These are phyloP conservation scores for Pristis pectinata DNA, from an alignment of 2,797 vertebrate genomes.

Conservation along the genomic window DNA sequence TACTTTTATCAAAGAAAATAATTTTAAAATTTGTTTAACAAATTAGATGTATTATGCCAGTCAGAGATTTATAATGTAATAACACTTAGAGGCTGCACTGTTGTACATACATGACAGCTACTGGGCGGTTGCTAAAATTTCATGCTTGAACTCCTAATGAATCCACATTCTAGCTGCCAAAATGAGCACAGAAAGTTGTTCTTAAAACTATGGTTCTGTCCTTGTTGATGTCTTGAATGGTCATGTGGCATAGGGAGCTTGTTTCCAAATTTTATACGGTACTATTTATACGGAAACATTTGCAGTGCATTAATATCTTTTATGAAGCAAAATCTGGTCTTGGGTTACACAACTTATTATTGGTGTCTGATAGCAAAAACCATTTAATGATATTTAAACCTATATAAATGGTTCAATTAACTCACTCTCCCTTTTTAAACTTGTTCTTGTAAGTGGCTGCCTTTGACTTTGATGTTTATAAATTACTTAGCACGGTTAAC, in stretches of 20 bases:
- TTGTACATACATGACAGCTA: constrained; percentile 54
- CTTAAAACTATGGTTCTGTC: constrained; percentile 58
- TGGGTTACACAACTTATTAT: background rate
- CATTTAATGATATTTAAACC: background rate
- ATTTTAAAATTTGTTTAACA: constrained; percentile 17
- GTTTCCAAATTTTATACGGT: background rate
- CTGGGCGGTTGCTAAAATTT: constrained; percentile 58
- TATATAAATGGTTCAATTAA: constrained; percentile 19
- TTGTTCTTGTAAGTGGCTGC: background rate
- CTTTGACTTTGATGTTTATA: constrained; percentile 30
- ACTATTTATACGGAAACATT: background rate
- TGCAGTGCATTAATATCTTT: constrained; percentile 23
- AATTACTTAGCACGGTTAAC: constrained; percentile 21
- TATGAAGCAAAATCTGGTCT: background rate
- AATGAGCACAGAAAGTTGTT: constrained; percentile 50
- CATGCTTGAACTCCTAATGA: constrained; percentile 71
- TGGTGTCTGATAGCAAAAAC: background rate
- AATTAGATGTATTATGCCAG: background rate
- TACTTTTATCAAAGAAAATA: background rate
- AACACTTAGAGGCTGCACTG: too few species aligned
- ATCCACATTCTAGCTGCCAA: constrained; percentile 53
- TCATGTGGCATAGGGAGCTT: constrained; percentile 40
- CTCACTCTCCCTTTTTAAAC: background rate
- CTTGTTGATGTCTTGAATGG: constrained; percentile 64
- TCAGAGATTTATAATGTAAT: background rate